phyloP scores from a whole-genome alignment of 1,140 invertebrate genomes.

The Schlechtendalia chinensis region DNA sequence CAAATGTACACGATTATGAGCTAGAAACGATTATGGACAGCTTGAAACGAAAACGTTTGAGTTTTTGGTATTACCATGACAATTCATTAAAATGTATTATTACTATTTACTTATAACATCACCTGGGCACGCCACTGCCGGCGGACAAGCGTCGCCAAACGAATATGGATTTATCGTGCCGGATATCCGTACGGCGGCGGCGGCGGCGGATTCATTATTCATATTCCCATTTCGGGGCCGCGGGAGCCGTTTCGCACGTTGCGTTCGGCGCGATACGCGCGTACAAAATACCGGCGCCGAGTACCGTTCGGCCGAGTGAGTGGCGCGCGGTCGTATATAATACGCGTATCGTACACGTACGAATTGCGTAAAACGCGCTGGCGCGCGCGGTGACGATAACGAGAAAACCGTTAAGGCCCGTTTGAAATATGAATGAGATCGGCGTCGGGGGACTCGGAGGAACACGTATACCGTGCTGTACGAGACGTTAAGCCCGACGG shows the following conservation, averaged over 20 bases:
- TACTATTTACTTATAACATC: no score
- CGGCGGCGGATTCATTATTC: conserved; percentile 30
- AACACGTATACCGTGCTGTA: no score
- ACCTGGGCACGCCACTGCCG: no score
- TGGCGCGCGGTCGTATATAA: background rate
- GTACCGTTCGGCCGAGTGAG: background rate
- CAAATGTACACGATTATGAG: no score
- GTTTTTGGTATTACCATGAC: no score
- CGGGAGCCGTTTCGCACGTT: background rate
- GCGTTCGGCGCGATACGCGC: background rate
- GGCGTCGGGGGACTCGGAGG: conserved; percentile 31
- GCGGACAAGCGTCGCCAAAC: background rate
- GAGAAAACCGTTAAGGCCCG: conserved; percentile 47
- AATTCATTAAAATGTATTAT: no score
- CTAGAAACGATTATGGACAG: no score
- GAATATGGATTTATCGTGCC: conserved; percentile 34
- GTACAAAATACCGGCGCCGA: background rate
- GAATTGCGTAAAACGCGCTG: background rate
- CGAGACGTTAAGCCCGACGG: conserved; percentile 33
- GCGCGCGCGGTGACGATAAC: conserved; percentile 22
- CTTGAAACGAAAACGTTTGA: no score
- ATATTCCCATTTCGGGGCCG: conserved; percentile 36
- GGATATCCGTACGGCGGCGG: conserved; percentile 8
- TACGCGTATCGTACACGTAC: background rate
- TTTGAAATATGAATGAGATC: conserved; percentile 50